phyloP scores from a whole-genome alignment of 2,888 invertebrate species.

The Nineta flava region DNA sequence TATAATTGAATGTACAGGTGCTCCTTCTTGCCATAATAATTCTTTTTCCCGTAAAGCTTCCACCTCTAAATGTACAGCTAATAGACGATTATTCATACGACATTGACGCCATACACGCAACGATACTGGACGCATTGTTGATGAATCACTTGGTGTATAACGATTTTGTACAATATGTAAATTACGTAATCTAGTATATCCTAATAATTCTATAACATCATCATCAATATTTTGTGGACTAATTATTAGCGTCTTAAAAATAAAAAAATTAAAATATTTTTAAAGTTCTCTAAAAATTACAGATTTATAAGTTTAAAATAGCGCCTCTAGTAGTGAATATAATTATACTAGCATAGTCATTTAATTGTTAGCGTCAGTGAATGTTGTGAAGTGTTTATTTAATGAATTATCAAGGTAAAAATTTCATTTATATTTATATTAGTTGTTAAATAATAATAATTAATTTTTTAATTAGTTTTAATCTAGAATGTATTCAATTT shows the following conservation, averaged over 20 bases:
- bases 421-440: no score
- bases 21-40: constrained; percentile 49
- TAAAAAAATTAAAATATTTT: not conserved
- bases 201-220: constrained; percentile 49
- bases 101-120: constrained; percentile 30
- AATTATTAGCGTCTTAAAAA: constrained; percentile 38
- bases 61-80: constrained; percentile 53
- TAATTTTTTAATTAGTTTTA: no score
- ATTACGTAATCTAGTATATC: constrained; percentile 45
- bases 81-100: constrained; percentile 36
- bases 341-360: no score
- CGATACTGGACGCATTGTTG: constrained; percentile 31
- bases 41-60: constrained; percentile 41
- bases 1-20: constrained; percentile 48
- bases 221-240: constrained; percentile 62
- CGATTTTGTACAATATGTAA: constrained; percentile 59
- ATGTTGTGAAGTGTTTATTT: no score
- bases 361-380: no score
- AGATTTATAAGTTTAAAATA: no score
- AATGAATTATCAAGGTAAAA: no score
- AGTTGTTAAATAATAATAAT: no score
- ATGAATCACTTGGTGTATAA: constrained; percentile 40
- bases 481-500: no score
- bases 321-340: no score
- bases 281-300: no score